Conservation (phyloP, 1,140 invertebrate species). For the Ladona fulva region DNA sequence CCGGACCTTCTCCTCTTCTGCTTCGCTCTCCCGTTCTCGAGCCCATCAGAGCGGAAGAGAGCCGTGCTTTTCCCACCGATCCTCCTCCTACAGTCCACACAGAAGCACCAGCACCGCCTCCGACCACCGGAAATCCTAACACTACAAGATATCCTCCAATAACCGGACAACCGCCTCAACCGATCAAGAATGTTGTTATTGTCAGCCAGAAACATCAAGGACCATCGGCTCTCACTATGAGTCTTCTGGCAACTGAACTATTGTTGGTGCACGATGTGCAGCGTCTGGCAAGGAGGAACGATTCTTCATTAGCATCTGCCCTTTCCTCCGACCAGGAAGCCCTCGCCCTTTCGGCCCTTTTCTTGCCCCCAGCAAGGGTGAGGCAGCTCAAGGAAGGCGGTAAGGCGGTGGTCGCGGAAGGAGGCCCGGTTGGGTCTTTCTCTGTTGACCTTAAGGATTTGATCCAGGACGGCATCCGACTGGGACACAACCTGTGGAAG, state of each 20-base stretch:
- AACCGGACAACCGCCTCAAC: too few species aligned
- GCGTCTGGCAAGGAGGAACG: conserved; percentile 42
- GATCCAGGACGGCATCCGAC: conserved; percentile 23
- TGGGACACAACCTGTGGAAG: neutral
- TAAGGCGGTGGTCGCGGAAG: conserved; percentile 21
- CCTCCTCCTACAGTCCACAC: neutral
- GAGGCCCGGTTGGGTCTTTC: neutral
- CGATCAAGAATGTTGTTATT: too few species aligned
- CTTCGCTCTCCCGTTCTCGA: neutral
- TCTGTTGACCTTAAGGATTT: conserved; percentile 15
- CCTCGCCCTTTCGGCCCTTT: conserved; percentile 45
- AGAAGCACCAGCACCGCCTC: neutral
- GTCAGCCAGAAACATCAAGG: neutral
- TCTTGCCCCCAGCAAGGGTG: conserved; percentile 40
- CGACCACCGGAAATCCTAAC: neutral
- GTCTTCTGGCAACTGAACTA: conserved; percentile 46
- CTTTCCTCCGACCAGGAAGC: conserved; percentile 45
- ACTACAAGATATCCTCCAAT: too few species aligned
- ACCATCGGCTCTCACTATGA: conserved; percentile 37
- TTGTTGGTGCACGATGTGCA: conserved; percentile 51
- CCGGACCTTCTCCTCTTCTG: neutral
- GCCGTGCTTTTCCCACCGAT: neutral
- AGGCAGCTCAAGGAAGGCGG: conserved; percentile 24
- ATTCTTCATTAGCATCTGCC: conserved; percentile 35
- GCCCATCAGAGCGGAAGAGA: neutral